phyloP scores from a whole-genome alignment of 2,113 vertebrate species.

The Neogobius melanostomus region DNA sequence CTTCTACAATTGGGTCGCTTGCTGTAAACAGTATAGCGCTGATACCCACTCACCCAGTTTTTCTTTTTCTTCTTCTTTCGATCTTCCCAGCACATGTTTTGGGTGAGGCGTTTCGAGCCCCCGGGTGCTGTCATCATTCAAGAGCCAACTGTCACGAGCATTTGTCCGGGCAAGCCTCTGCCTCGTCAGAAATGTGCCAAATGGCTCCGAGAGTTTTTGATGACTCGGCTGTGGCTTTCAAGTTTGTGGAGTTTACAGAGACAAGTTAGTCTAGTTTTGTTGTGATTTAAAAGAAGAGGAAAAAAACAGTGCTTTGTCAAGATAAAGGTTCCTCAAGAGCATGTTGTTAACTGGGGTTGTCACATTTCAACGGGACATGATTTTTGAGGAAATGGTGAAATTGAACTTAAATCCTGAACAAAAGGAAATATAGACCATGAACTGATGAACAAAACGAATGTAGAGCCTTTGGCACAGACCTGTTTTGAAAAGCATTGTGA shows the following conservation, averaged over 20 bases:
- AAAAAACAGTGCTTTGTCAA: too few species aligned
- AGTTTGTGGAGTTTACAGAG: constrained; percentile 27
- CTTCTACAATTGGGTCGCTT: constrained; percentile 19
- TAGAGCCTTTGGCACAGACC: too few species aligned
- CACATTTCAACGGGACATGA: too few species aligned
- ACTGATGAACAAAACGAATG: too few species aligned
- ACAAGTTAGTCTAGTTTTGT: too few species aligned
- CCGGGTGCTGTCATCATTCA: constrained; percentile 46
- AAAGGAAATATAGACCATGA: too few species aligned
- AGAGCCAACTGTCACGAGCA: constrained; percentile 37
- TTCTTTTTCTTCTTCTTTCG: neutral
- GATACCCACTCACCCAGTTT: constrained; percentile 7
- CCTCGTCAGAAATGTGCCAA: neutral
- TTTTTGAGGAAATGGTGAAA: too few species aligned
- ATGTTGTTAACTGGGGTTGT: too few species aligned
- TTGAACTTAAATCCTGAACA: too few species aligned
- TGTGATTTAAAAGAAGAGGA: too few species aligned
- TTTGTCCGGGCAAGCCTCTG: neutral
- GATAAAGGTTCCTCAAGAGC: too few species aligned
- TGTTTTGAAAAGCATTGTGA: too few species aligned
- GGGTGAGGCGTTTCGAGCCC: constrained; percentile 46
- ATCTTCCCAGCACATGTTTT: constrained; percentile 52
- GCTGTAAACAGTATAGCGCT: constrained; percentile 23
- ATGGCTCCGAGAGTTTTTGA: neutral
- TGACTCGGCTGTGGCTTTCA: constrained; percentile 25